Base-by-base conservation (phyloP, 92 coral and sea anemone species). In the Desmophyllum pertusum region DNA sequence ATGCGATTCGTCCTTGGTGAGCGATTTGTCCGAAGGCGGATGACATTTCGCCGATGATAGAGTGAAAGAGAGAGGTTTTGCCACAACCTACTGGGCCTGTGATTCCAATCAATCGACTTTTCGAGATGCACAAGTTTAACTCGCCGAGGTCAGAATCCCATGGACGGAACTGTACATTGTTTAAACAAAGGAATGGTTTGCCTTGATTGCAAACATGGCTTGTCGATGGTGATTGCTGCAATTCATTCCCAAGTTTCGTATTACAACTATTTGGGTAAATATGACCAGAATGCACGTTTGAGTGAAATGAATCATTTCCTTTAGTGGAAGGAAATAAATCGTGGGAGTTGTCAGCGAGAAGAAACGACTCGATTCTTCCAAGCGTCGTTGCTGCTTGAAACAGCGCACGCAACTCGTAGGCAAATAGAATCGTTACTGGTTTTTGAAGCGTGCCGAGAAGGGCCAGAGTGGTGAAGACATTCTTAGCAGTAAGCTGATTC, bases 401-500 rank as follows among this genome's bases (percentile, higher is more conserved):
- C 15, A 77, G 81, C 11, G 46, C 29, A 3, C 81, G 81, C 25
- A 84, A 25, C 30, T 73, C 89, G 18, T 70, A 51, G 42, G 84
- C 79, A 79, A 85, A 85, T 62, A 65, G 59, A 25, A 69, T 75
- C 30, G 69, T 66, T 27, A 81, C 84, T 21, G 76, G 75, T 62
- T 79, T 78, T 29, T 82, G 78, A 29, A 79, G 51, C 31, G 53
- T 38, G 40, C 78, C 70, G 4, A 85, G 84, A 8, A 85, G 80
- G 10, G 89, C 84, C 50, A 67, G 30, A 30, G 84, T 85, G 18
- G 89, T 85, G 76, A 85, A 85, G 73, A 85, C 84, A 59, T 85
- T 79, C 37, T 85, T 84, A 42, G 79, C 78, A 5, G 84, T 85
- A 17, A 85, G 80, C 1, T 25, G 50, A 51, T 85, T 61, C 8